A percentile compares a stretch with the other conserved stretches of the same genome.
Evolutionary conservation across 2,888 invertebrate genomes (phyloP).

Genomic region (Scaptomyza polygonia): DNA sequence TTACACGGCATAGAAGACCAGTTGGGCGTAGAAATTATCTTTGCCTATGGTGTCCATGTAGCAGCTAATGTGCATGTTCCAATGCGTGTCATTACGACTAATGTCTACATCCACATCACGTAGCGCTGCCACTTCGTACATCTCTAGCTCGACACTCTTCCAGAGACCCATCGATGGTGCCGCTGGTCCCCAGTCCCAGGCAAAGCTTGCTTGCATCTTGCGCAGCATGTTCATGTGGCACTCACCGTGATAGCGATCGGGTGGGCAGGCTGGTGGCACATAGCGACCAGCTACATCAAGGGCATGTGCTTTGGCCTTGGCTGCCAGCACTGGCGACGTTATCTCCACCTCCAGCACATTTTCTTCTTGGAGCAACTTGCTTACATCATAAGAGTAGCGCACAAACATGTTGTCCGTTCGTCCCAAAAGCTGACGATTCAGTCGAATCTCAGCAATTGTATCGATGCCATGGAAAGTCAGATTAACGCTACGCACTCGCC

Average conservation of each 20-base stretch:
- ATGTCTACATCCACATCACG: slow-evolving; percentile 86
- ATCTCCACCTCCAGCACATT: slow-evolving; percentile 88
- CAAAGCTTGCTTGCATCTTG: slow-evolving; percentile 97
- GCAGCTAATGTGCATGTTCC: slow-evolving; percentile 85
- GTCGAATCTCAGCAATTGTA: slow-evolving; percentile 89
- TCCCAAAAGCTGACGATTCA: slow-evolving; percentile 90
- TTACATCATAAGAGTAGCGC: slow-evolving; percentile 90
- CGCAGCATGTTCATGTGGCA: slow-evolving; percentile 96
- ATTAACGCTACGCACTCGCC: slow-evolving; percentile 73
- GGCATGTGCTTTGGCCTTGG: slow-evolving; percentile 84
- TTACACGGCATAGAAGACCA: slow-evolving; percentile 83
- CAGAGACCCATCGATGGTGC: slow-evolving; percentile 97
- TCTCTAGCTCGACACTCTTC: slow-evolving; percentile 88
- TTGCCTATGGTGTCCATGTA: slow-evolving; percentile 83
- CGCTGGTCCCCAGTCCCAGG: slow-evolving; percentile 99
- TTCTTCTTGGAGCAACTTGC: slow-evolving; percentile 82
- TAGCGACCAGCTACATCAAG: slow-evolving; percentile 47
- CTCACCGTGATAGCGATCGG: slow-evolving; percentile 92
- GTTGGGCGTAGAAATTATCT: slow-evolving; percentile 76
- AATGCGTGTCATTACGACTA: slow-evolving; percentile 80
- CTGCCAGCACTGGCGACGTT: slow-evolving; percentile 88
- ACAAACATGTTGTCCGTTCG: slow-evolving; percentile 94
- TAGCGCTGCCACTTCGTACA: slow-evolving; percentile 87
- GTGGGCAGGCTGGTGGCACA: slow-evolving; percentile 91
- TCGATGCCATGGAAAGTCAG: slow-evolving; percentile 94